Base-by-base conservation (phyloP, 2,113 vertebrate species). In the Chamaetylas fuelleborni region DNA sequence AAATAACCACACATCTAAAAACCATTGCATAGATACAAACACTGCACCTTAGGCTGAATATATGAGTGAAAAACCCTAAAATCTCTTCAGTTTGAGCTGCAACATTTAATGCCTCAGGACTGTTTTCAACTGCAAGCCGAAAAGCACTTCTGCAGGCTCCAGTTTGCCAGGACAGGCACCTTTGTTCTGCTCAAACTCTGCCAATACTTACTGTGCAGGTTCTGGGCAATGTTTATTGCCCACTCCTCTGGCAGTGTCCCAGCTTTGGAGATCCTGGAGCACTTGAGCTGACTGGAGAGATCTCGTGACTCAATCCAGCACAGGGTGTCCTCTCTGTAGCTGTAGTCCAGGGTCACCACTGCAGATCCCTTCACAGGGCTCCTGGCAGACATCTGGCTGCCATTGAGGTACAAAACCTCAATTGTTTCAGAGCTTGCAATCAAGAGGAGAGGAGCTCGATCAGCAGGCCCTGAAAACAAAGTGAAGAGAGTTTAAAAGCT, bases 251-350 rank as follows among this genome's bases (percentile, higher is more conserved):
- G 98, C 84, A 98, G 96, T 45, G 92, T 91, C 36, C 98, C 98
- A 74, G 98, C 95, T 96, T 97, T 98, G 79, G 97, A 98, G 54
- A 98, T 97, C 94, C 97, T 98, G 78, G 97, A 96, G 26, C 99
- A 99, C 95, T 95, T 98, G 43, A 99, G 98, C 73, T 98, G 98
- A 73, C 98, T 98, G 58, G 98, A 98, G 95, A 98, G 98, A 22
- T 98, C 98, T 43, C 97, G 97, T 8, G 98, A 98, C 92, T 99
- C 98, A n/a, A 98, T 97, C 99, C 99, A 99, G 94, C 99, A 99
- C 36, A 99, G 92, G 4, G 72, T 98, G 80, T 99, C 98, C 88
- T 99, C 98, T 54, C 95, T 98, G 93, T 98, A 98, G 96, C 97
- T 98, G 94, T 98, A 99, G 96, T 99, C 99, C 96, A 99, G 45